Evolutionary conservation across 2,888 invertebrate genomes (phyloP).

Genomic region (Eubasilissa splendida): DNA sequence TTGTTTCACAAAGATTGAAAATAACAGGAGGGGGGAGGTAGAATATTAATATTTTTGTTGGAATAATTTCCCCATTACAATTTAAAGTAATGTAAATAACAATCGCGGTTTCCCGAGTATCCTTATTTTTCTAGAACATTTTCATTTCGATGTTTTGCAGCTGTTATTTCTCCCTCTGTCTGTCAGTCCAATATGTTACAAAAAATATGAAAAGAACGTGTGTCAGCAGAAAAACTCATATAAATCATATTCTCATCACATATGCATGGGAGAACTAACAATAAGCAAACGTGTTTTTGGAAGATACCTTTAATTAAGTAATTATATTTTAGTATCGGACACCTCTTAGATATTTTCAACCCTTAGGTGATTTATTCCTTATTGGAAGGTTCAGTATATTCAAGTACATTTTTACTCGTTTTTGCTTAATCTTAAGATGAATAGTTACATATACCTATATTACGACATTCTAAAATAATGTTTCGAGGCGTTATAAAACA

Average conservation of each 20-base stretch:
- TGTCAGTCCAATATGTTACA: conserved; percentile 46
- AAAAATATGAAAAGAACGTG: conserved; percentile 52
- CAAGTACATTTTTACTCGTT: too few relatives aligned
- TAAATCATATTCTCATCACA: conserved; percentile 38
- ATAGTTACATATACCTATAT: too few relatives aligned
- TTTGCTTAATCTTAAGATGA: too few relatives aligned
- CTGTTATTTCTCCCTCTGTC: conserved; percentile 46
- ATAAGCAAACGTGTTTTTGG: neutral
- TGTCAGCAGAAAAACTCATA: conserved; percentile 47
- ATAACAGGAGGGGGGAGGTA: neutral
- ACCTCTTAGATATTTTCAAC: too few relatives aligned
- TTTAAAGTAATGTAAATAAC: conserved; percentile 5
- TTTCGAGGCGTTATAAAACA: too few relatives aligned
- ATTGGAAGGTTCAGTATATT: too few relatives aligned
- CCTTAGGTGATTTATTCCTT: too few relatives aligned
- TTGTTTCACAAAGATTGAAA: neutral
- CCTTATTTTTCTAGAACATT: conserved; percentile 38
- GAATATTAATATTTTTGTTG: neutral
- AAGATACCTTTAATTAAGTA: too few relatives aligned
- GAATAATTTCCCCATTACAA: conserved; percentile 2
- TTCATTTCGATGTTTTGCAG: conserved; percentile 49
- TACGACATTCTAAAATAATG: too few relatives aligned
- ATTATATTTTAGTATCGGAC: too few relatives aligned
- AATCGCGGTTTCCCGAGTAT: neutral
- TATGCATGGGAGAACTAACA: conserved; percentile 1